These are phyloP conservation scores for Xestia rhomboidea DNA, from an alignment of 2,888 invertebrate genomes.

Conservation along the genomic window DNA sequence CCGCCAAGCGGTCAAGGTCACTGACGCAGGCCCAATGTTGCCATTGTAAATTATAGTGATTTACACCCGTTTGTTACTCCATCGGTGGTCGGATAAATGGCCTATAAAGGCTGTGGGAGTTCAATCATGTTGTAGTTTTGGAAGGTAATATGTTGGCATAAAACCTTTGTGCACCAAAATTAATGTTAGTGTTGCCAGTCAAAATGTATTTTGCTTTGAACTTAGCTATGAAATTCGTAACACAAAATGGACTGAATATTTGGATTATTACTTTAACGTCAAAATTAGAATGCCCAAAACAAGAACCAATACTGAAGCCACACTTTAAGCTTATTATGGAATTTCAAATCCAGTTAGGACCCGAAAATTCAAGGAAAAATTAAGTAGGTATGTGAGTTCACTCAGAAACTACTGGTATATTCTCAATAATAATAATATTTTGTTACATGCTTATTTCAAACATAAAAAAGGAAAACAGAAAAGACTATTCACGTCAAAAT, in stretches of 20 bases:
- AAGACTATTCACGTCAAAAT: not conserved
- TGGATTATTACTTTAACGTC: not conserved
- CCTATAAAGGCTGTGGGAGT: constrained; percentile 50
- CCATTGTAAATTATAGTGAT: constrained; percentile 65
- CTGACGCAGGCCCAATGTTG: constrained; percentile 47
- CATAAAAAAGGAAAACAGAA: not conserved
- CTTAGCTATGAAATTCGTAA: not conserved
- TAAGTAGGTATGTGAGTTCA: not conserved
- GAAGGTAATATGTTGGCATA: constrained; percentile 17
- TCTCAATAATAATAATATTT: not conserved
- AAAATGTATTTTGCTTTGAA: constrained; percentile 34
- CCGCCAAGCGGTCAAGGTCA: constrained; percentile 73
- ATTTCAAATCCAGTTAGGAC: not conserved
- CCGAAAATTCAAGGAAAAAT: not conserved
- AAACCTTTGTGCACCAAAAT: constrained; percentile 4
- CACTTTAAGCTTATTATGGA: not conserved
- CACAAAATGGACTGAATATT: not conserved
- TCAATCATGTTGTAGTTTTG: constrained; percentile 31
- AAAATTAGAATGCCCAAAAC: constrained; percentile 4
- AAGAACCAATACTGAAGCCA: constrained; percentile 12
- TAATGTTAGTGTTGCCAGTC: constrained; percentile 2
- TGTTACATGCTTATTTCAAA: not conserved
- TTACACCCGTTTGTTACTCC: constrained; percentile 59
- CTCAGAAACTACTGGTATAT: not conserved
- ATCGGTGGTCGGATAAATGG: constrained; percentile 41